Conservation (phyloP, 1,140 invertebrate genomes). For the Aethina tumida region DNA sequence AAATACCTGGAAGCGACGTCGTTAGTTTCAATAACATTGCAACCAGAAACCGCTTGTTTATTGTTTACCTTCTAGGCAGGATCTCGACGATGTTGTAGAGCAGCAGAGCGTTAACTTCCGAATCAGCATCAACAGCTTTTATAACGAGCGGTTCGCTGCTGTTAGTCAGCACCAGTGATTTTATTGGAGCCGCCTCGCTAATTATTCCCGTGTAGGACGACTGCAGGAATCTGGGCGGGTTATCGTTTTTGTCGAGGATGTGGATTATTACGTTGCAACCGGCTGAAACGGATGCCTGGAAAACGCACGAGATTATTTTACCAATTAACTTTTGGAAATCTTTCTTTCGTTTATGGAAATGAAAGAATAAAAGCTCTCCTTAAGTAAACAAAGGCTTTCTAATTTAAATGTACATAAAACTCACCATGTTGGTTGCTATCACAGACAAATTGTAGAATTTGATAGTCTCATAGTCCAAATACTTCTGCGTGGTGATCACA, state of each 20-base stretch:
- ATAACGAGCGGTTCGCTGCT: conserved; percentile 66
- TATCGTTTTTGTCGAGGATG: conserved; percentile 76
- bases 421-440: conserved; percentile 75
- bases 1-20: no score
- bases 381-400: no score
- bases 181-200: conserved; percentile 58
- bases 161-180: conserved; percentile 60
- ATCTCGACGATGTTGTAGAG: conserved; percentile 78
- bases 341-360: no score
- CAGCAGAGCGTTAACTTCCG: conserved; percentile 70
- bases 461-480: conserved; percentile 68
- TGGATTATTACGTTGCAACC: conserved; percentile 61
- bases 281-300: conserved; percentile 56
- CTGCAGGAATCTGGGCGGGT: conserved; percentile 66
- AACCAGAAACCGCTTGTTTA: no score
- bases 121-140: conserved; percentile 67
- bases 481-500: conserved; percentile 59
- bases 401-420: conserved; percentile 22
- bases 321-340: no score
- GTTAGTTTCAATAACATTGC: no score
- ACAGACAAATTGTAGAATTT: conserved; percentile 77
- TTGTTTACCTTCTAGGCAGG: conserved; percentile 49
- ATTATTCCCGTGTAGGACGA: conserved; percentile 58
- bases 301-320: conserved; percentile 6
- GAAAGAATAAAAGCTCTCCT: no score